A percentile compares a stretch with the other conserved stretches of the same genome.
phyloP scores from a whole-genome alignment of 2,888 invertebrate genomes.

The Osmoderma eremita region DNA sequence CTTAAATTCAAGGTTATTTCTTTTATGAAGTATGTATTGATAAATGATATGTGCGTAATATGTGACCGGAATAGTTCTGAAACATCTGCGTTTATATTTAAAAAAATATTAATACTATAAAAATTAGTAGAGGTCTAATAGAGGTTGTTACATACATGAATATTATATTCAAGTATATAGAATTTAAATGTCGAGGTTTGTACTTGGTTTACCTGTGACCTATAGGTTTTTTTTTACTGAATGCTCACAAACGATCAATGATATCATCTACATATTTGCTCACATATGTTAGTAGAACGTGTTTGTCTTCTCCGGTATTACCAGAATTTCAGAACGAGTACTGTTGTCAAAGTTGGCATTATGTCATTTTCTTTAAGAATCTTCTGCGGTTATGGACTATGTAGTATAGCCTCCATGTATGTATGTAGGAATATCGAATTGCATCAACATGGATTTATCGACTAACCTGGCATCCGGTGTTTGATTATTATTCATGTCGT shows the following conservation, averaged over 20 bases:
- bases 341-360: too few relatives aligned
- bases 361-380: too few relatives aligned
- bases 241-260: background rate
- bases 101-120: background rate
- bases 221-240: slow-evolving; percentile 16
- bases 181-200: slow-evolving; percentile 30
- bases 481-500: too few relatives aligned
- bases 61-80: too few relatives aligned
- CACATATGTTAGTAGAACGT: too few relatives aligned
- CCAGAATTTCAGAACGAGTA: too few relatives aligned
- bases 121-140: slow-evolving; percentile 2
- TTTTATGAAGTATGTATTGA: background rate
- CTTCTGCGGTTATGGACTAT: too few relatives aligned
- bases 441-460: too few relatives aligned
- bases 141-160: slow-evolving; percentile 14
- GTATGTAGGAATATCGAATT: too few relatives aligned
- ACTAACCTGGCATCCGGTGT: too few relatives aligned
- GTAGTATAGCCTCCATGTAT: too few relatives aligned
- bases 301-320: too few relatives aligned
- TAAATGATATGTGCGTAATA: background rate
- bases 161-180: background rate
- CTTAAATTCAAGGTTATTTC: slow-evolving; percentile 27
- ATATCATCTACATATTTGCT: slow-evolving; percentile 19
- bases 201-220: slow-evolving; percentile 30
- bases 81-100: background rate